Evolutionary conservation across 1,140 invertebrate species (phyloP), one percentile per base, ranked within the genome.

Genomic region (Cydia splendana): DNA sequence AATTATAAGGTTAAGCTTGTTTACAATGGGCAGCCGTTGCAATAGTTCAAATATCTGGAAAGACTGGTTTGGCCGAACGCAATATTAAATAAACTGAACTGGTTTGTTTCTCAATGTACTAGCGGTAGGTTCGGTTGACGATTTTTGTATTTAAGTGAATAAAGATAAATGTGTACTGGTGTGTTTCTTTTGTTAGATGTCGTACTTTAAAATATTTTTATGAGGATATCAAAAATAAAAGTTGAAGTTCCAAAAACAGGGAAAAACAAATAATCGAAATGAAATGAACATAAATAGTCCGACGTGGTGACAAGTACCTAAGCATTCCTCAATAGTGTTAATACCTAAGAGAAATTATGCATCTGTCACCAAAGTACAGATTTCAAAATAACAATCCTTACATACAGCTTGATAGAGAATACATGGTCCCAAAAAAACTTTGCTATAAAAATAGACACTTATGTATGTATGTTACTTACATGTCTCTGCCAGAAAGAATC

Each of bases 1-100:
- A 18, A 57, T 53, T 53, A 13, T 20, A 13, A 7, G 18, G 6
- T 57, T 57, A 15, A 34, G 12, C 30, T 34, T 69, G 30, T 34
- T 38, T 30, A 65, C 65, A 67, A 69, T 38, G 65, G 15, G 15
- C 24, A 69, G 65, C 65, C 28, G 51, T 34, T 75, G 42, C 57
- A 51, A 30, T 65, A 62, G 34, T 65, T 75, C 15, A 62, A 62
- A 62, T 65, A 74, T 24, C 48, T n/a, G 6, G 48, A 42, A 51
- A 53, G 20, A 74, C 42, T 51, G 73, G 48, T 74, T 53, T 74
- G 38, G 1, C 42, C 38, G 20, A 57, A 48, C 73, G 73, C 73
- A 74, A 74, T 74, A 51, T 53, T 74, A 30, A 42, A 51, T 51
- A 30, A 42, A 51, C 71, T 74, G 42, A 51, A 74, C 73, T 51